Evolutionary conservation across 2,113 vertebrate species (phyloP).

Genomic region (Megaptera novaeangliae): DNA sequence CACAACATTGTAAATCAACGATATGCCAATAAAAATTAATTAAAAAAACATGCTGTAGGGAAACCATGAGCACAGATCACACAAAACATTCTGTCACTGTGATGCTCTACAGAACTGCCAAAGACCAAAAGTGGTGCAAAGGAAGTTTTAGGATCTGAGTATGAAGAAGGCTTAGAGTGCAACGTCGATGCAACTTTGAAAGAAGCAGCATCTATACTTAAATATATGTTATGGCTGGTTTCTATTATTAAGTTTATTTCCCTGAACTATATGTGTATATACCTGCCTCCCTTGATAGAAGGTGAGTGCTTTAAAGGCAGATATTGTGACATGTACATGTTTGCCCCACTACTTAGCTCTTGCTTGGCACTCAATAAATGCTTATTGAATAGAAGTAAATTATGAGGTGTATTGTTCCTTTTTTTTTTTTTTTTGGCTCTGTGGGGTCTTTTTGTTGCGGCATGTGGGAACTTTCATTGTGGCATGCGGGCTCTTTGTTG

Average conservation of each 20-base stretch:
- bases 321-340: neutral
- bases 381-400: neutral
- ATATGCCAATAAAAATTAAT: too few species aligned
- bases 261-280: neutral
- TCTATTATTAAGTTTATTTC: neutral
- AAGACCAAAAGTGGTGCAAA: neutral
- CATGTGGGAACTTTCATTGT: too few species aligned
- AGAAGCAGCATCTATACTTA: neutral
- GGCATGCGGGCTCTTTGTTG: too few species aligned
- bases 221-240: neutral
- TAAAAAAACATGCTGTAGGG: neutral
- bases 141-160: neutral
- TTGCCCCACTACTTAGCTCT: neutral
- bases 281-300: neutral
- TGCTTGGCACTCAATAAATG: neutral
- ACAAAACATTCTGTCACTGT: neutral
- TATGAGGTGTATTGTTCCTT: neutral
- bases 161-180: neutral
- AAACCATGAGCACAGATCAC: neutral
- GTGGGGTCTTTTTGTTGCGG: too few species aligned
- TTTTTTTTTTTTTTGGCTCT: too few species aligned
- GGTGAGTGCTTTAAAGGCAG: neutral
- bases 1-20: too few species aligned
- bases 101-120: neutral
- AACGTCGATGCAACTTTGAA: neutral